Evolutionary conservation across 2,888 invertebrate genomes (phyloP).

Genomic region (Pilophorus perplexus): DNA sequence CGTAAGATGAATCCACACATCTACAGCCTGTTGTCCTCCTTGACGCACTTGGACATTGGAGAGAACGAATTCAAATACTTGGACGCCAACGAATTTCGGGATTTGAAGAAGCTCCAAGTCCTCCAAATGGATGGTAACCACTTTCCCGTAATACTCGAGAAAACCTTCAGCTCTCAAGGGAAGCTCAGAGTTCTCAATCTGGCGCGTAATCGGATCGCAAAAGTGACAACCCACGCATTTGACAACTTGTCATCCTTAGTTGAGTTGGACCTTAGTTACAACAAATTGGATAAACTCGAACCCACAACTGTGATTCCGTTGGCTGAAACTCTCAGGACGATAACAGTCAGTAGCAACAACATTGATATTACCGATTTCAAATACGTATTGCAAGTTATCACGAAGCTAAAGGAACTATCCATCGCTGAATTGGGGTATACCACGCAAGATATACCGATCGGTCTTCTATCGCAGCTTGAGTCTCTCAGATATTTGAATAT

Average conservation of each 20-base stretch:
- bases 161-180: conserved; percentile 62
- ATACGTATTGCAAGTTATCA: conserved; percentile 59
- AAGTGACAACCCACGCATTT: conserved; percentile 69
- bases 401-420: conserved; percentile 59
- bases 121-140: conserved; percentile 73
- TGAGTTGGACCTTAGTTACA: conserved; percentile 72
- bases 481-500: conserved; percentile 67
- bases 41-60: conserved; percentile 72
- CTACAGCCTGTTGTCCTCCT: conserved; percentile 70
- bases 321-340: conserved; percentile 61
- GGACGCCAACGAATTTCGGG: conserved; percentile 68
- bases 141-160: conserved; percentile 70
- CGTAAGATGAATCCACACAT: conserved; percentile 74
- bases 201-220: conserved; percentile 70
- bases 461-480: conserved; percentile 61
- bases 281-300: conserved; percentile 69
- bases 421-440: conserved; percentile 57
- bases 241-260: conserved; percentile 66
- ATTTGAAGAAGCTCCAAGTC: conserved; percentile 63
- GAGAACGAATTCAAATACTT: conserved; percentile 74
- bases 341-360: conserved; percentile 70
- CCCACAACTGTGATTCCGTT: conserved; percentile 61
- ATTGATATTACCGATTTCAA: conserved; percentile 59
- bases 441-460: conserved; percentile 56
- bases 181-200: conserved; percentile 59